Evolutionary conservation across 2,113 vertebrate genomes (phyloP).

Genomic region (Nymphicus hollandicus): DNA sequence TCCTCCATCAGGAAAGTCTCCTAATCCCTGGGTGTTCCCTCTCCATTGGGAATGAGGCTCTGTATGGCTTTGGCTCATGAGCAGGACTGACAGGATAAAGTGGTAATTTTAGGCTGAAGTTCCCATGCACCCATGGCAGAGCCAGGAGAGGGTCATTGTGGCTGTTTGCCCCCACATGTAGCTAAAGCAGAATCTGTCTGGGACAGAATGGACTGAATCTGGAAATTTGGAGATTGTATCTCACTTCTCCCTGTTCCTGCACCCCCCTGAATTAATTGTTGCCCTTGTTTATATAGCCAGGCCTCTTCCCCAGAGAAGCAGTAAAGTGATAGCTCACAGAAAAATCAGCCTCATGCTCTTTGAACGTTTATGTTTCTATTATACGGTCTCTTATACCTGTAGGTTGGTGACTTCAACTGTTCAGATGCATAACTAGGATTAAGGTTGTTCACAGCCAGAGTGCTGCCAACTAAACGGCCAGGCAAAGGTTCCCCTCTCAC

Average conservation of each 20-base stretch:
- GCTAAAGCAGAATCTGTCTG: background rate
- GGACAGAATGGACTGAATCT: background rate
- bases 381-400: background rate
- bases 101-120: background rate
- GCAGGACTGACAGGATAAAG: background rate
- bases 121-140: background rate
- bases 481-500: background rate
- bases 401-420: background rate
- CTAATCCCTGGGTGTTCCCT: background rate
- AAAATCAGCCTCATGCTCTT: background rate
- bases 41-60: background rate
- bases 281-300: background rate
- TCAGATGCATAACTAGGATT: accelerated
- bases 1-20: background rate
- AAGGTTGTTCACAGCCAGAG: background rate
- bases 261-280: background rate
- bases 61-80: background rate
- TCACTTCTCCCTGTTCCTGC: background rate
- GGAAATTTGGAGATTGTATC: background rate
- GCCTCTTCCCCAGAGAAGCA: background rate
- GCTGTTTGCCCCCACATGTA: background rate
- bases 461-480: background rate
- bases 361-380: background rate
- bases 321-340: background rate
- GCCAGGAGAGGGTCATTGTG: background rate